A percentile compares a stretch with the other conserved stretches of the same genome.
Conservation (phyloP, 2,797 vertebrate genomes). For the Echeneis naucrates region DNA sequence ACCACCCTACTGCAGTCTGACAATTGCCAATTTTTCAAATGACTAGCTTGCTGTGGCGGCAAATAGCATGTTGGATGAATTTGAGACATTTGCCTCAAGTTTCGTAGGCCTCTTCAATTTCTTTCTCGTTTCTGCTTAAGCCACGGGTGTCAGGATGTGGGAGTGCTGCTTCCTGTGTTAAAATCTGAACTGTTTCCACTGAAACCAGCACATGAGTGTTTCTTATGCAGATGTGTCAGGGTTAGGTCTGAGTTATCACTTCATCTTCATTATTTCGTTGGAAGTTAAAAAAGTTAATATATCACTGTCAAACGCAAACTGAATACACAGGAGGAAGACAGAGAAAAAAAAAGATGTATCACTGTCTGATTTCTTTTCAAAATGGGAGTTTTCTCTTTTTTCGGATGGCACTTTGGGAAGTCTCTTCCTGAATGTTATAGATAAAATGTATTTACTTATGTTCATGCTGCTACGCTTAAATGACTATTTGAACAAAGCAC, state of each 20-base stretch:
- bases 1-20: neutral
- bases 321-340: neutral
- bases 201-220: conserved; percentile 10
- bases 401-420: no score
- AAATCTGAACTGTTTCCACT: conserved; percentile 6
- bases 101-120: neutral
- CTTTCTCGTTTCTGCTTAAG: neutral
- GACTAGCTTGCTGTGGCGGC: no score
- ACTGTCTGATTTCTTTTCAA: no score
- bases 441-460: no score
- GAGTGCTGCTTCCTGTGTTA: conserved; percentile 48
- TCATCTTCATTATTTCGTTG: neutral
- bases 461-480: no score
- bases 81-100: neutral
- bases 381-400: neutral
- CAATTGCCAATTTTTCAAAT: conserved; percentile 1
- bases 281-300: neutral
- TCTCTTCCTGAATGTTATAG: no score
- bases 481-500: no score
- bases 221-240: neutral
- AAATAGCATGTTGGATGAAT: neutral
- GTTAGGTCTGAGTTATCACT: neutral
- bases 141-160: neutral
- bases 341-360: no score
- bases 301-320: neutral